phyloP scores from a whole-genome alignment of 2,888 invertebrate species.

The Plebejus argus region DNA sequence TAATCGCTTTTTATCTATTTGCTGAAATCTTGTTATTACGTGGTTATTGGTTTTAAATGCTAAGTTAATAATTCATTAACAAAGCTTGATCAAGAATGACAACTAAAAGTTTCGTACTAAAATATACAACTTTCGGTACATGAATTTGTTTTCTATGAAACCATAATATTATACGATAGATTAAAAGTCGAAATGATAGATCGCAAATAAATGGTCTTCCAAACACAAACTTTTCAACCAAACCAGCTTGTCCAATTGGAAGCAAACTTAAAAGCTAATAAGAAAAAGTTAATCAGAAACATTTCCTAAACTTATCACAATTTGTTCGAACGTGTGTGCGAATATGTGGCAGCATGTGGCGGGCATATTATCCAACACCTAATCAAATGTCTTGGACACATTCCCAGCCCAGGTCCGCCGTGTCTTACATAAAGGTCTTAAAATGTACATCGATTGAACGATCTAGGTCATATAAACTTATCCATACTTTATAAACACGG shows the following conservation, averaged over 20 bases:
- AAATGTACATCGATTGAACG: conserved; percentile 55
- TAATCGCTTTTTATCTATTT: not conserved
- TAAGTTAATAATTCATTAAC: too few relatives aligned
- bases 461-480: conserved; percentile 54
- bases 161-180: too few relatives aligned
- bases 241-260: not conserved
- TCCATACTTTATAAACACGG: not conserved
- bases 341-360: not conserved
- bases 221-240: too few relatives aligned
- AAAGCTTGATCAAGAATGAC: too few relatives aligned
- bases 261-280: not conserved
- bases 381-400: conserved; percentile 43
- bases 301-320: not conserved
- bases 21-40: not conserved
- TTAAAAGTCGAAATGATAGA: too few relatives aligned
- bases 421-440: conserved; percentile 36
- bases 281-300: not conserved
- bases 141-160: too few relatives aligned
- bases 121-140: too few relatives aligned
- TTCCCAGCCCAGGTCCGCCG: conserved; percentile 33
- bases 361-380: conserved; percentile 14
- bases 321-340: not conserved
- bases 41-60: too few relatives aligned
- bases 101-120: too few relatives aligned
- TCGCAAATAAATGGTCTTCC: too few relatives aligned